phyloP scores from a whole-genome alignment of 2,797 vertebrate species.

The Danio albolineatus region DNA sequence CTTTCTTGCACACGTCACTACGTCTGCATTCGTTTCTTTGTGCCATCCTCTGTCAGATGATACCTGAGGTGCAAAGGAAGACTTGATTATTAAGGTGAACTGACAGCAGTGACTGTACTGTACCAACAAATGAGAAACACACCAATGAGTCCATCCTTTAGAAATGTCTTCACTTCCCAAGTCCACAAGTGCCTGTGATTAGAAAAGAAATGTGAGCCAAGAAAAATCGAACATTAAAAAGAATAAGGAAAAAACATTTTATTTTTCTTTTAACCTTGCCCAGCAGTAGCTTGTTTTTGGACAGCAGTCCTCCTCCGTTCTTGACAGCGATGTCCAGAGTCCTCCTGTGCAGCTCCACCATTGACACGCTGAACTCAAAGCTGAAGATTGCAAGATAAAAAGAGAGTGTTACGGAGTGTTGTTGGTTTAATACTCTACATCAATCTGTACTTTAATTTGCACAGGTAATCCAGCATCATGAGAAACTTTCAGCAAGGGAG shows the following conservation, averaged over 20 bases:
- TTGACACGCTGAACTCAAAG: slow-evolving; percentile 95
- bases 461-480: not conserved
- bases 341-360: slow-evolving; percentile 91
- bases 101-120: not conserved
- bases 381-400: slow-evolving; percentile 63
- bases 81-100: slow-evolving; percentile 6
- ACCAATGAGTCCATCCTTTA: slow-evolving; percentile 96
- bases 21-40: slow-evolving; percentile 71
- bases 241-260: not conserved
- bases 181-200: slow-evolving; percentile 85
- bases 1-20: not conserved
- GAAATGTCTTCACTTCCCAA: slow-evolving; percentile 90
- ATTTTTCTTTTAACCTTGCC: slow-evolving; percentile 84
- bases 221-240: not conserved
- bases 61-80: slow-evolving; percentile 80
- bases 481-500: not conserved
- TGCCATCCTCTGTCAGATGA: slow-evolving; percentile 91
- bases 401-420: not conserved
- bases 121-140: slow-evolving; percentile 34
- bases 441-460: not conserved
- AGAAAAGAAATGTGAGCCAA: not conserved
- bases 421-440: not conserved
- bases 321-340: slow-evolving; percentile 96
- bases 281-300: slow-evolving; percentile 95
- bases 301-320: slow-evolving; percentile 93